A percentile compares a stretch with the other conserved stretches of the same genome.
Conservation (phyloP, 1,140 invertebrate species). For the Dysdera silvatica region DNA sequence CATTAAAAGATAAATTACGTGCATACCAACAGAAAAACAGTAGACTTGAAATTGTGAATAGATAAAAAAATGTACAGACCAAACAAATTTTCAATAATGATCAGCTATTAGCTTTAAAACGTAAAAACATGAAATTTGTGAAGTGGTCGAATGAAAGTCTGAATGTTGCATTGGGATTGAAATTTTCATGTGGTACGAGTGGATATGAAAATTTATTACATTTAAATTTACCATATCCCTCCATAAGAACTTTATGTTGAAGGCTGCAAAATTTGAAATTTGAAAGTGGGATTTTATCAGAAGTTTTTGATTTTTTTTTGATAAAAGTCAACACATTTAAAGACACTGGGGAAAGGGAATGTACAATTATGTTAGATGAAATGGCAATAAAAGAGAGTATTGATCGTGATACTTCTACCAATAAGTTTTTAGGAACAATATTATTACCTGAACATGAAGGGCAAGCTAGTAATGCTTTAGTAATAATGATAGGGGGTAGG, state of each 20-base stretch:
- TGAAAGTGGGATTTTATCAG: background rate
- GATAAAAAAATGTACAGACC: background rate
- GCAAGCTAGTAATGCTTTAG: background rate
- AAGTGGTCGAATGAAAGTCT: background rate
- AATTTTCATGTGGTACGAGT: background rate
- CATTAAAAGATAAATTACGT: background rate
- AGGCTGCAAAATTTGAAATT: slow-evolving; percentile 1
- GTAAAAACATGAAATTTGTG: background rate
- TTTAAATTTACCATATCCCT: background rate
- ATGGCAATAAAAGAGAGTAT: background rate
- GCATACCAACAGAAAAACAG: background rate
- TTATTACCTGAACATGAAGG: background rate
- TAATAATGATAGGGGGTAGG: background rate
- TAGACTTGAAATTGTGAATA: background rate
- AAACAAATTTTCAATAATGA: background rate
- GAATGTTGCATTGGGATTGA: background rate
- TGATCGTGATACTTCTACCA: background rate
- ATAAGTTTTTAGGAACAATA: background rate
- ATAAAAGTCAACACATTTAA: background rate
- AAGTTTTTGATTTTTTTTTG: slow-evolving; percentile 10
- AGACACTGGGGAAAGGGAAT: background rate
- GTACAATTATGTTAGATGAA: background rate
- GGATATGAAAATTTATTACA: background rate
- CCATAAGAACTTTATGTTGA: background rate
- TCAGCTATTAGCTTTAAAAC: background rate